Base-by-base conservation (phyloP, 2,113 vertebrate species). In the Pelvicachromis taeniatus region DNA sequence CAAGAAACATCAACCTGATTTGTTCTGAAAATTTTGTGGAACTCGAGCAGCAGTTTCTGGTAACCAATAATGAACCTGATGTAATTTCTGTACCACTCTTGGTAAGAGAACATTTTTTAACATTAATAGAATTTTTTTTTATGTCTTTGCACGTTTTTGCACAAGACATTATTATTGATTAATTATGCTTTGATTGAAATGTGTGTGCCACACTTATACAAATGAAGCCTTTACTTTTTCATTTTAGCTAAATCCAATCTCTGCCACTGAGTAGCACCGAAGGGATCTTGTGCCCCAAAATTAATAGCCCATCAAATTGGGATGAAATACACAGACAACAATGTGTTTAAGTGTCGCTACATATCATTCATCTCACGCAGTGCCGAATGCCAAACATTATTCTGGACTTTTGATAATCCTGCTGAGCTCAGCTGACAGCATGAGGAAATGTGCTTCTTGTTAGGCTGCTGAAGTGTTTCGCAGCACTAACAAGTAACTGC, bases 361-460 rank as follows among this genome's bases (percentile, higher is more conserved):
- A 65, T 70, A 80, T 83, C 53, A 83, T 80, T 86, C 63, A 82
- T 73, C 68, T 77, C 52, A 5, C 21, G 55, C 53, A 0, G 58
- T 4, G 75, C 80, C 13, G 58, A 78, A 85, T 4, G 81, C 82
- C 87, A 88, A 75, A 83, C 58, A 33, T 3, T 68, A 77, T 87
- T 40, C 40, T 87, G 52, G 14, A 84, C 87, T 82, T 75, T 61
- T 87, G 81, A 38, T 68, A 75, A 90, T 89, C 87, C 65, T 48
- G 86, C 88, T 89, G 86, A 87, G 83, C 88, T 89, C 86, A 88
- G 88, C 84, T 83, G 86, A 81, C 86, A 53, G 84, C 35, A 13
- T 65, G 77, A 85, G 68, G 65, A 78, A 82, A 54, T 10, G 6
- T 63, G 78, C 9, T 40, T 77, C 75, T 91, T 84, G 82, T 88